Evolutionary conservation across 2,797 vertebrate genomes (phyloP), one percentile per base, ranked within the genome.

Genomic region (Callimico goeldii): DNA sequence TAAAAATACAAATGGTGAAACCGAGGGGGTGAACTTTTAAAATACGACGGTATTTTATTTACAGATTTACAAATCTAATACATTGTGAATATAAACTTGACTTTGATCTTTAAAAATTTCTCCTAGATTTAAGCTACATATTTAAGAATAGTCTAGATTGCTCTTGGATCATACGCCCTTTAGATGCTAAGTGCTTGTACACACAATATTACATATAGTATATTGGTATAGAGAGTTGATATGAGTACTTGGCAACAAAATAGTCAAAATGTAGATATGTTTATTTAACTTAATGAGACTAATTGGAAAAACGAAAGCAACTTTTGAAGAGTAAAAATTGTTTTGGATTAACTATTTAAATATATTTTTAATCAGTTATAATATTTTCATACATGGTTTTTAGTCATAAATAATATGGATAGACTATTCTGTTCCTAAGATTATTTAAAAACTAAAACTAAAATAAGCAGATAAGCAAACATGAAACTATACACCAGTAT

Each of bases 1-100:
- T 79, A 97, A 97, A 83, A 94, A 96, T 97, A 97, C 96, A 97
- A 97, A 97, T 39, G 43, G 41, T 89, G 96, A 95, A 96, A 98
- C 93, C 81, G 90, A 96, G 94, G 77, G 48, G 58, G 84, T 87
- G 92, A 97, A 76, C 84, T 95, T 95, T 75, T 86, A 94, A 94
- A 93, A 94, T 95, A 73, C 80, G 94, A 39, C 61, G 96, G 95
- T 89, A 95, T 89, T 94, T 83, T 95, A 96, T 97, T 97, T 98
- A 91, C 89, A 95, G 73, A 91, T 93, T 67, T 85, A 76, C 12
- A 82, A 64, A 39, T 73, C 46, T 92, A 64, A 12, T 55, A 88
- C 88, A 43, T 64, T 30, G 70, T 20, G 90, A 93, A 57, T 96
- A 85, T 83, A 96, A 97, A 93, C 22, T 82, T 97, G 96, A 96